A percentile compares a stretch with the other conserved stretches of the same genome.
These are phyloP conservation scores for Scolopax bukidnonensis DNA, from an alignment of 2,797 vertebrate species.

Conservation along the genomic window DNA sequence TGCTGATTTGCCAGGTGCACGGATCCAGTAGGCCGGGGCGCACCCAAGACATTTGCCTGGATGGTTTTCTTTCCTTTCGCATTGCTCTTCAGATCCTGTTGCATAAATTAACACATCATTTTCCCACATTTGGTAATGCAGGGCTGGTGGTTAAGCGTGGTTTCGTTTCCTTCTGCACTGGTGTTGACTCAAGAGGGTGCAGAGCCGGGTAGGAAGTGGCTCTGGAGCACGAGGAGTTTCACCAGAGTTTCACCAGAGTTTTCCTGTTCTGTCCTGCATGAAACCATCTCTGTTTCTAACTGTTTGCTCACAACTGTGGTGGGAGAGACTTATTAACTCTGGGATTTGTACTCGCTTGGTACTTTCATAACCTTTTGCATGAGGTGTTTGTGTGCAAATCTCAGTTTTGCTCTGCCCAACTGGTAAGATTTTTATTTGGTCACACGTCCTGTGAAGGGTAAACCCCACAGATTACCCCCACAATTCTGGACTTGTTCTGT, in stretches of 20 bases:
- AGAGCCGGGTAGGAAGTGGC: background rate
- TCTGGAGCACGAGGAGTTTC: background rate
- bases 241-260: background rate
- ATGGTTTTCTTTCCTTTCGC: slow-evolving; percentile 52
- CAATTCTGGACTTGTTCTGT: background rate
- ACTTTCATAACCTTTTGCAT: background rate
- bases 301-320: background rate
- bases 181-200: background rate
- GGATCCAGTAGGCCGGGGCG: slow-evolving; percentile 62
- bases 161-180: background rate
- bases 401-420: background rate
- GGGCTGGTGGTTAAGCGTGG: background rate
- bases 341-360: background rate
- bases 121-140: slow-evolving; percentile 64
- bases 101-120: slow-evolving; percentile 72
- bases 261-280: background rate
- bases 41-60: slow-evolving; percentile 62
- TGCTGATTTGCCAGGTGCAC: slow-evolving; percentile 80
- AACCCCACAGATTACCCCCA: background rate
- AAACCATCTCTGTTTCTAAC: background rate
- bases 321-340: background rate
- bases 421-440: background rate
- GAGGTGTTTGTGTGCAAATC: background rate
- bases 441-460: background rate
- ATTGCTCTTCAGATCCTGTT: slow-evolving; percentile 52